phyloP scores from a whole-genome alignment of 2,797 vertebrate genomes.

The Acipenser ruthenus region DNA sequence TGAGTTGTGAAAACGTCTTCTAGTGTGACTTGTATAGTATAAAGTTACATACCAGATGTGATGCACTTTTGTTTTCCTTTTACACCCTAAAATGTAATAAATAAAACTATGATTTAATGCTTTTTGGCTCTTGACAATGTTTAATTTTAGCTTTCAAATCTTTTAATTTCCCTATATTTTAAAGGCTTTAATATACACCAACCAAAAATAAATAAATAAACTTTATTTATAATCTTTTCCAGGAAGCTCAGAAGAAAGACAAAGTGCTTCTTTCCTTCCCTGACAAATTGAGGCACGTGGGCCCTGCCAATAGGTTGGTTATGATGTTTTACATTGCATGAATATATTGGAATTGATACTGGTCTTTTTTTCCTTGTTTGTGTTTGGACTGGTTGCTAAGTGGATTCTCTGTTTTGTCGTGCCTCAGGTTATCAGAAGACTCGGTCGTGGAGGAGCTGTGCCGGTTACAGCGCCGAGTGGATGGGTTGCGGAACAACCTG shows the following conservation, averaged over 20 bases:
- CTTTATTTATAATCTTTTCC: slow-evolving; percentile 32
- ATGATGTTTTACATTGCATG: slow-evolving; percentile 14
- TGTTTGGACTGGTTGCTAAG: not conserved
- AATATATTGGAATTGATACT: not conserved
- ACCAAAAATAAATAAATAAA: slow-evolving; percentile 14
- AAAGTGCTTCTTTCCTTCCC: slow-evolving; percentile 65
- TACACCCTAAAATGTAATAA: not conserved
- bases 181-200: too few relatives aligned
- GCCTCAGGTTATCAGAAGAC: slow-evolving; percentile 60
- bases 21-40: too few relatives aligned
- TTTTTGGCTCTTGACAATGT: too few relatives aligned
- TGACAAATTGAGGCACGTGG: slow-evolving; percentile 63
- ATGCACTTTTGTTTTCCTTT: not conserved
- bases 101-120: too few relatives aligned
- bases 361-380: not conserved
- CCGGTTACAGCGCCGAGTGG: slow-evolving; percentile 57
- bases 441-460: slow-evolving; percentile 62
- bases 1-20: not conserved
- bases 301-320: slow-evolving; percentile 63
- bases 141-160: too few relatives aligned
- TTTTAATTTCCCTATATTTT: too few relatives aligned
- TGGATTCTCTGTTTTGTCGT: slow-evolving; percentile 8
- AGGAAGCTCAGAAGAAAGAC: slow-evolving; percentile 75
- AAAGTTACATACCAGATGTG: too few relatives aligned
- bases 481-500: slow-evolving; percentile 42